Conservation (phyloP, 2,888 invertebrate genomes). For the Serrognathus titanus region DNA sequence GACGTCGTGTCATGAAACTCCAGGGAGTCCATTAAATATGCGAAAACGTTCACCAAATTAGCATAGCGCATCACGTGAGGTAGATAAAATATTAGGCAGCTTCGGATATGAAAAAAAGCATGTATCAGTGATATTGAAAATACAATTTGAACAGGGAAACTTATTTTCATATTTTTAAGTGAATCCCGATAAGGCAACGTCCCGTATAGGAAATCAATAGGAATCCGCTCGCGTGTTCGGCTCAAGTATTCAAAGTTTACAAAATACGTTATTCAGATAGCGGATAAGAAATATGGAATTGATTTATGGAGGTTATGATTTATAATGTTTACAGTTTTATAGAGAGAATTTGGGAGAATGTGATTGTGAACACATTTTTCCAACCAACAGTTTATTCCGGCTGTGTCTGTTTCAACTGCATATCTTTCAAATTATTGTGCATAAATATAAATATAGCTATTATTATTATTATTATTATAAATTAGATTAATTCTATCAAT, state of each 20-base stretch:
- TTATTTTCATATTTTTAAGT: slow-evolving; percentile 20
- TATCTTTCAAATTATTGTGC: too few species aligned
- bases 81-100: background rate
- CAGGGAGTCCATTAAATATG: too few species aligned
- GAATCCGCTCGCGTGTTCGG: slow-evolving; percentile 18
- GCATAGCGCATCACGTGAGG: background rate
- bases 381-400: too few species aligned
- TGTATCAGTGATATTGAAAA: slow-evolving; percentile 1
- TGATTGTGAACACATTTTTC: too few species aligned
- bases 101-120: background rate
- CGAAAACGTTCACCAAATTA: background rate
- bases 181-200: slow-evolving; percentile 22
- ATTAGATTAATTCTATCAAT: too few species aligned
- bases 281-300: slow-evolving; percentile 21
- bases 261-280: slow-evolving; percentile 25
- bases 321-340: slow-evolving; percentile 15
- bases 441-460: too few species aligned
- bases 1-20: too few species aligned
- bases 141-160: slow-evolving; percentile 2
- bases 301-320: slow-evolving; percentile 24
- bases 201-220: slow-evolving; percentile 21
- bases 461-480: too few species aligned
- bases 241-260: slow-evolving; percentile 23
- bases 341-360: background rate
- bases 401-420: too few species aligned